Conservation (phyloP, 1,140 invertebrate genomes). For the Trissolcus basalis region DNA sequence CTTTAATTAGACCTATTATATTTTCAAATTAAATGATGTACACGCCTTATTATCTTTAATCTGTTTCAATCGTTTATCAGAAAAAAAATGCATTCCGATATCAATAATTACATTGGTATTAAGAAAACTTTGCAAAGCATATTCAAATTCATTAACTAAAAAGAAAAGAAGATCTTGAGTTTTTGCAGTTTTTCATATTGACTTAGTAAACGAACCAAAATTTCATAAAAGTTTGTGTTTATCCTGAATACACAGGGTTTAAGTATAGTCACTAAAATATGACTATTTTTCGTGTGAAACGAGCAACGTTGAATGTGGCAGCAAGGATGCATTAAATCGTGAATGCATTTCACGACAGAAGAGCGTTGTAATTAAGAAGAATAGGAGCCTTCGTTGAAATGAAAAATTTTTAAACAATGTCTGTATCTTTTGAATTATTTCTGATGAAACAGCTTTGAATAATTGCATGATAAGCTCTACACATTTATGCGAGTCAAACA, state of each 20-base stretch:
- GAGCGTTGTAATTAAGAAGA: conserved; percentile 33
- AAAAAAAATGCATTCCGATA: neutral
- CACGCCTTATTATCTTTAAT: neutral
- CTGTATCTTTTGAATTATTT: neutral
- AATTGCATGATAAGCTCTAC: neutral
- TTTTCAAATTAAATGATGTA: neutral
- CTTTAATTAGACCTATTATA: neutral
- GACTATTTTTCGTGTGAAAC: conserved; percentile 32
- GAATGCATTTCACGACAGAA: conserved; percentile 16
- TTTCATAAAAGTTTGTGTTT: conserved; percentile 21
- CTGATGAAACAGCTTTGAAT: neutral
- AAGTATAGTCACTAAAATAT: conserved; percentile 27
- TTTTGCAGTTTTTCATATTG: conserved; percentile 1
- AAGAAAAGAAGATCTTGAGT: neutral
- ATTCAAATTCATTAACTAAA: neutral
- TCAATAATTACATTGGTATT: too few species aligned
- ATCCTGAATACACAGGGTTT: conserved; percentile 29
- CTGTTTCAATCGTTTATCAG: too few species aligned
- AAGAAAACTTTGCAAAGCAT: neutral
- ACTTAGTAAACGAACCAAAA: conserved; percentile 23
- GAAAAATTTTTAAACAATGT: conserved; percentile 13
- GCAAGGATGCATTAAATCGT: conserved; percentile 24
- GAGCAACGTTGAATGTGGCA: conserved; percentile 17
- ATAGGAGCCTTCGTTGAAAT: conserved; percentile 10
- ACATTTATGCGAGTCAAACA: too few species aligned